Percentiles rank a stretch among this genome's conserved stretches.
These are phyloP conservation scores for Daphoenositta chrysoptera DNA, from an alignment of 2,113 vertebrate genomes.

Conservation along the genomic window DNA sequence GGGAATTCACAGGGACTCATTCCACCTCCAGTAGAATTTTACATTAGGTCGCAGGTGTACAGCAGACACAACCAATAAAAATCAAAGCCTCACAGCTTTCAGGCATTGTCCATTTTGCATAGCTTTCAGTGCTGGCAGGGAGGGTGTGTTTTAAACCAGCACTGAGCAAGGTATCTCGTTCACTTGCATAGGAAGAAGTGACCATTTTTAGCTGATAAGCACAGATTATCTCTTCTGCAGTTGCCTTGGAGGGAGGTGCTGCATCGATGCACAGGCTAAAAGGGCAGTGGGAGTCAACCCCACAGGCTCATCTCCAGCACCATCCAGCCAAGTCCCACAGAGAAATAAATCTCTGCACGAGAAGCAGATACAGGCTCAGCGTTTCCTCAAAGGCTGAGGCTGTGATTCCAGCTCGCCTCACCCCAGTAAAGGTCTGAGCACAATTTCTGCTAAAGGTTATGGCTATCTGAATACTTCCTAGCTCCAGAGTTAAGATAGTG, in stretches of 20 bases:
- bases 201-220: neutral
- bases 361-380: neutral
- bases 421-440: neutral
- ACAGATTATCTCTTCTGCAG: neutral
- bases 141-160: neutral
- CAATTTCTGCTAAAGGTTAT: neutral
- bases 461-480: neutral
- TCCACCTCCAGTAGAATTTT: neutral
- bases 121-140: neutral
- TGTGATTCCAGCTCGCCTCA: neutral
- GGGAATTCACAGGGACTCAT: neutral
- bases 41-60: neutral
- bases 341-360: neutral
- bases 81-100: neutral
- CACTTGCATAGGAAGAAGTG: neutral
- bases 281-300: neutral
- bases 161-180: fast-evolving
- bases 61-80: neutral
- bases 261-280: fast-evolving
- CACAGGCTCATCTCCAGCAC: neutral
- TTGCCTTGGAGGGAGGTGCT: neutral
- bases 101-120: neutral
- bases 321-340: neutral
- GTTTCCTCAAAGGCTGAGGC: neutral
- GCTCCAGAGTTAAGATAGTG: neutral